Percentiles rank a stretch among this genome's conserved stretches.
Evolutionary conservation across 2,113 vertebrate genomes (phyloP).

Genomic region (Calonectris borealis): DNA sequence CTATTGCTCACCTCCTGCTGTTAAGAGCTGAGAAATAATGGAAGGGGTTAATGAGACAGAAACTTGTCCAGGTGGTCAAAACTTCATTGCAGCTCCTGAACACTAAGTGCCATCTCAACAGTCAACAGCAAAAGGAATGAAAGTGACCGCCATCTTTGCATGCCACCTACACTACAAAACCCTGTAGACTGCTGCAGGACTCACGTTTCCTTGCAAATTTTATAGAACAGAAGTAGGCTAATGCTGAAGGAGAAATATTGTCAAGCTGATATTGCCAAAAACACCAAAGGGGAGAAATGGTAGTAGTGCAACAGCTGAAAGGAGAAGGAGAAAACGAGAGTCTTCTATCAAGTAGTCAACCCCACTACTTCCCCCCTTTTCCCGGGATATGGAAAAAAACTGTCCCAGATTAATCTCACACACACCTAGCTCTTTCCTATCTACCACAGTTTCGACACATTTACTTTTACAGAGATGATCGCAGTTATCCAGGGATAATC

Average conservation of each 20-base stretch:
- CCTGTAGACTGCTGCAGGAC: neutral
- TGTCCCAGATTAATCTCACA: neutral
- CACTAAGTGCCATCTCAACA: neutral
- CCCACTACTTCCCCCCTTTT: neutral
- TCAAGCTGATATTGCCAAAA: neutral
- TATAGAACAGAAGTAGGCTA: neutral
- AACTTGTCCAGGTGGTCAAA: neutral
- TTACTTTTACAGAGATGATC: neutral
- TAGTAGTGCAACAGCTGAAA: neutral
- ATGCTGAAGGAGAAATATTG: neutral
- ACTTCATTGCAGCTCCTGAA: neutral
- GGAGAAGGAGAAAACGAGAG: neutral
- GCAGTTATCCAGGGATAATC: neutral
- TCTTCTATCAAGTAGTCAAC: neutral
- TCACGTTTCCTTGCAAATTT: neutral
- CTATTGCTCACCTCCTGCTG: neutral
- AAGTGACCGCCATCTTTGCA: neutral
- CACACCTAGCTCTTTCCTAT: neutral
- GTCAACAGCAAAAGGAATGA: neutral
- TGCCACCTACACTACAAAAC: neutral
- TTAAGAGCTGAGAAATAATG: neutral
- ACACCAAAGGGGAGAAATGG: neutral
- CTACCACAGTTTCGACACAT: neutral
- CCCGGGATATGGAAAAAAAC: neutral
- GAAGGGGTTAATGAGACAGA: constrained; percentile 38